Percentiles rank a stretch among this genome's conserved stretches.
Evolutionary conservation across 1,140 invertebrate genomes (phyloP).

Genomic region (Acromyrmex charruanus): DNA sequence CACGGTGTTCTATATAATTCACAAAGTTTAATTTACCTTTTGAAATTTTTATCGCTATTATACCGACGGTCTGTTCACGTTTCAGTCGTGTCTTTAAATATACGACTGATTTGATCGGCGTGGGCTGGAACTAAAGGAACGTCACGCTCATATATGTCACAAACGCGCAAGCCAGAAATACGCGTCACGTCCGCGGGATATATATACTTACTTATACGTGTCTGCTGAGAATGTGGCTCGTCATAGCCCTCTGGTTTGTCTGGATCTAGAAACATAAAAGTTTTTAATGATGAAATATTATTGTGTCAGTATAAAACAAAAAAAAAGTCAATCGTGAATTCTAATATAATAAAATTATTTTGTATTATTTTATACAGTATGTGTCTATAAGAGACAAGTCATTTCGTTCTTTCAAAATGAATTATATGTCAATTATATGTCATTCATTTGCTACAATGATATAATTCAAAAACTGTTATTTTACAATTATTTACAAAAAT

Average conservation of each 20-base stretch:
- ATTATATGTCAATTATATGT: background rate
- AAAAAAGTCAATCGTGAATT: background rate
- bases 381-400: background rate
- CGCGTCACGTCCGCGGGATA: conserved; percentile 12
- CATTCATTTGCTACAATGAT: too few relatives aligned
- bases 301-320: background rate
- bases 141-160: conserved; percentile 42
- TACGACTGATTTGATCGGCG: conserved; percentile 45
- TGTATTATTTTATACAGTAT: background rate
- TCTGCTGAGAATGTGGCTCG: conserved; percentile 84
- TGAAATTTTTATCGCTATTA: conserved; percentile 15
- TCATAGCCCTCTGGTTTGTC: conserved; percentile 83
- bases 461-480: too few relatives aligned
- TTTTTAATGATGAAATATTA: conserved; percentile 6
- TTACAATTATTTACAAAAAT: too few relatives aligned
- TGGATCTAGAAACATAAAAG: conserved; percentile 80
- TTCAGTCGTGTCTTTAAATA: conserved; percentile 56
- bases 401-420: conserved; percentile 2
- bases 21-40: conserved; percentile 34
- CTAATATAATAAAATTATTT: background rate
- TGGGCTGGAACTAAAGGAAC: conserved; percentile 45
- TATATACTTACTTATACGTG: conserved; percentile 83
- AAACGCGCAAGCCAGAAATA: conserved; percentile 62
- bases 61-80: background rate
- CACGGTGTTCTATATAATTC: background rate